Conservation (phyloP, 2,888 invertebrate species). For the Tetramorium bicarinatum region DNA sequence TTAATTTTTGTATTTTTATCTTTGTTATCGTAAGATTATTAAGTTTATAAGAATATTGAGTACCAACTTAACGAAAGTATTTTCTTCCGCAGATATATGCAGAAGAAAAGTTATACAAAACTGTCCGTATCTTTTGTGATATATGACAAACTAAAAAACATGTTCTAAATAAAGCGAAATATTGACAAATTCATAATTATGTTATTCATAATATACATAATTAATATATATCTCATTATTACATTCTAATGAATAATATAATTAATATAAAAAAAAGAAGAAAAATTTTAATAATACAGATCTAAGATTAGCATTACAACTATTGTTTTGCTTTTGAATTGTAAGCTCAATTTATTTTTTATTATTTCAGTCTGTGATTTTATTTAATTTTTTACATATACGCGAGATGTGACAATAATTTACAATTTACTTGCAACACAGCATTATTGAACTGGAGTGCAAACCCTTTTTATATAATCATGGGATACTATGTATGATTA, state of each 20-base stretch:
- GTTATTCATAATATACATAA: not conserved
- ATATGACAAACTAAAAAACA: not conserved
- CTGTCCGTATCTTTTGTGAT: constrained; percentile 10
- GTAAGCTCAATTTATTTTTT: not conserved
- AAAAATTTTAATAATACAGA: constrained; percentile 3
- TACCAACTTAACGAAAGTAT: not conserved
- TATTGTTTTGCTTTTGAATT: not conserved
- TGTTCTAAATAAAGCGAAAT: constrained; percentile 18
- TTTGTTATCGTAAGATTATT: constrained; percentile 11
- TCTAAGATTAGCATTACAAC: not conserved
- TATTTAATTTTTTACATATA: constrained; percentile 11
- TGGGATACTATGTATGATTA: not conserved
- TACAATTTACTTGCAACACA: not conserved
- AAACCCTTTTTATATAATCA: not conserved
- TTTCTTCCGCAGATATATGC: not conserved
- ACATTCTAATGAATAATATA: not conserved
- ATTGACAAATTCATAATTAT: not conserved
- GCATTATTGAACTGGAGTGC: not conserved
- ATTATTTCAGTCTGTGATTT: not conserved
- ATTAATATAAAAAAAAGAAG: not conserved
- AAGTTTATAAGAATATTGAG: constrained; percentile 14
- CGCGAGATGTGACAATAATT: not conserved
- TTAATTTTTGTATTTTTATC: constrained; percentile 13
- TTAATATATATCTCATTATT: constrained; percentile 12
- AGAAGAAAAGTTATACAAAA: not conserved